Conservation (phyloP, 2,113 vertebrate species). For the Clarias gariepinus region DNA sequence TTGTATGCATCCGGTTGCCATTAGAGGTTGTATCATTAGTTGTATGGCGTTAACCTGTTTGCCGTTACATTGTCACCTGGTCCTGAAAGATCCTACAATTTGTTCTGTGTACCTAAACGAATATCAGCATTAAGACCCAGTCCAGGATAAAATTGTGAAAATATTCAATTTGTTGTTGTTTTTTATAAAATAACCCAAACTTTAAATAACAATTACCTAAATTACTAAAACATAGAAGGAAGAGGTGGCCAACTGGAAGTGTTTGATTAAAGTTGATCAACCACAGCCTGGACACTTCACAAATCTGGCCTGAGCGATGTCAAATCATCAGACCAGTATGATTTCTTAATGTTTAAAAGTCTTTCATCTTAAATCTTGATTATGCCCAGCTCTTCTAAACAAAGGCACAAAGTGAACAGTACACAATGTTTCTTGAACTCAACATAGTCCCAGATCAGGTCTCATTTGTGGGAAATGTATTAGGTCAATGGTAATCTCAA, state of each 20-base stretch:
- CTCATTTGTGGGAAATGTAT: conserved; percentile 5
- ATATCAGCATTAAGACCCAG: not conserved
- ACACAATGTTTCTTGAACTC: not conserved
- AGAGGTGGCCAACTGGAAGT: too few species aligned
- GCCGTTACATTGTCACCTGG: not conserved
- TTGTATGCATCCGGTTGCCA: too few species aligned
- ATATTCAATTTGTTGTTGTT: too few species aligned
- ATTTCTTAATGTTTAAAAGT: not conserved
- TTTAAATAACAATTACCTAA: too few species aligned
- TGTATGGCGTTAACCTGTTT: not conserved
- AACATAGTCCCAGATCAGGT: not conserved
- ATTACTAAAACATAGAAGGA: too few species aligned
- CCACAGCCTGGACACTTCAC: not conserved
- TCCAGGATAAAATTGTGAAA: too few species aligned
- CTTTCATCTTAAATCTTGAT: not conserved
- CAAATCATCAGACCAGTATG: not conserved
- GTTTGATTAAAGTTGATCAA: not conserved
- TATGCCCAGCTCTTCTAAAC: not conserved
- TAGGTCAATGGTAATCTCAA: not conserved
- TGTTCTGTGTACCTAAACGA: not conserved
- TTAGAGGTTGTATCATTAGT: not conserved
- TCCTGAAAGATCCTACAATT: not conserved
- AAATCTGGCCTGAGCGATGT: not conserved
- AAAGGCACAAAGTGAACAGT: not conserved
- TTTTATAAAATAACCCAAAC: too few species aligned